Base-by-base conservation (phyloP, 2,113 vertebrate species). In the Corapipo altera region DNA sequence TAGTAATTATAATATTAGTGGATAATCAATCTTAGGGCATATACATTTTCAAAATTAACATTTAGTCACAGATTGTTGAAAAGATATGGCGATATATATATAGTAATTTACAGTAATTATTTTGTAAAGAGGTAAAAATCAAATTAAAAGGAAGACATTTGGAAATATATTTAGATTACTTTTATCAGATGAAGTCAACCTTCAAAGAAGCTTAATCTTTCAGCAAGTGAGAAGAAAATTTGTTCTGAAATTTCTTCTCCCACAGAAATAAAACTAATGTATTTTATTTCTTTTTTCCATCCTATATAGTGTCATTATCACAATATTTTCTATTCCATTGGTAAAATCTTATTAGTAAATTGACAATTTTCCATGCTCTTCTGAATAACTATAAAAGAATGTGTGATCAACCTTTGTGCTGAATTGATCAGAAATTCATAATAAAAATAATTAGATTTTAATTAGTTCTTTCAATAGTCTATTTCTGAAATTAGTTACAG, bases 401-500 rank as follows among this genome's bases (percentile, higher is more conserved):
- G 22, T 55, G 33, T 71, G 61, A 94, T 76, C 81, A 90, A 21
- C 64, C 21, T 90, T 96, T 93, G 64, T 59, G 88, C 44, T 66
- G 80, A 91, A 92, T 58, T 92, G 69, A 79, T 93, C 32, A 55
- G 52, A 89, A 86, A 93, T 89, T 96, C 83, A 85, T 78, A 95
- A 90, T 80, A 89, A 22, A 92, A 95, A 95, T 89, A 84, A 88
- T 96, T 78, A 66, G 52, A 93, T 84, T 96, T 96, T 92, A 96
- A 95, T 96, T 94, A 87, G 65, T 96, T 96, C 85, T 89, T 97
- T 95, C 76, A 93, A 76, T 64, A 95, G 74, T 80, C 39, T 83
- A 41, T 91, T 97, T 96, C 76, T 95, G 91, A 88, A 92, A 67
- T 92, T 97, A 94, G 93, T 54, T 70, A 44, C 73, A 96, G 91